phyloP scores from a whole-genome alignment of 2,888 invertebrate species.

The Parelbella ahira region DNA sequence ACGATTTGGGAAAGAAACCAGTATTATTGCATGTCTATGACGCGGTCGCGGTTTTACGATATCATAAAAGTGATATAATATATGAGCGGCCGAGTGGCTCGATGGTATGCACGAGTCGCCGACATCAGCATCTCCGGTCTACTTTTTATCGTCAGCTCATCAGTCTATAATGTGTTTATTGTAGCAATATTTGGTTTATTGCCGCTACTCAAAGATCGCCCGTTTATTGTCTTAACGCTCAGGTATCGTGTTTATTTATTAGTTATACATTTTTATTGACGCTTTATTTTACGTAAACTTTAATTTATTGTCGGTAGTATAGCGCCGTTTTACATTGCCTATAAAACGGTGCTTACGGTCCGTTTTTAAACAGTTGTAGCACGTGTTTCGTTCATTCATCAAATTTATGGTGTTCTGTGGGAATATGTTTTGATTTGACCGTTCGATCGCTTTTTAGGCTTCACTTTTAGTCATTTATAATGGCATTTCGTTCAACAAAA shows the following conservation, averaged over 20 bases:
- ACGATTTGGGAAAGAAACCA: conserved; percentile 70
- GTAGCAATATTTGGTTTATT: conserved; percentile 79
- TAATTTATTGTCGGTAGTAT: conserved; percentile 78
- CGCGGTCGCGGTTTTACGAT: conserved; percentile 66
- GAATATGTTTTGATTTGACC: conserved; percentile 71
- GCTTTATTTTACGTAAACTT: conserved; percentile 80
- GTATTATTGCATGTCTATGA: conserved; percentile 69
- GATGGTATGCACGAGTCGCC: conserved; percentile 35
- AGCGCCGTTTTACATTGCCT: conserved; percentile 77
- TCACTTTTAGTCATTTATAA: too few species aligned
- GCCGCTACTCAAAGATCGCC: conserved; percentile 68
- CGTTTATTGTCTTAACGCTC: conserved; percentile 77
- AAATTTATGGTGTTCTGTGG: conserved; percentile 77
- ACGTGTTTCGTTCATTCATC: conserved; percentile 80
- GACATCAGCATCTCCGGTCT: conserved; percentile 44
- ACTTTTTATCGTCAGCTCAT: conserved; percentile 59
- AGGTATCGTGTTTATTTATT: conserved; percentile 81
- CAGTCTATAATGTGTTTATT: conserved; percentile 77
- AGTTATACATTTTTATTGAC: conserved; percentile 80
- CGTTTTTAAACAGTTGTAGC: conserved; percentile 78
- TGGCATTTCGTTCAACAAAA: too few species aligned
- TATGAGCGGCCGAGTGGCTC: conserved; percentile 47
- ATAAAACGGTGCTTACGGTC: conserved; percentile 77
- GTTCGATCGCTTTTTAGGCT: conserved; percentile 38
- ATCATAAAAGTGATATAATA: conserved; percentile 75